A percentile compares a stretch with the other conserved stretches of the same genome.
Evolutionary conservation across 2,797 vertebrate species (phyloP).

Genomic region (Alcedo quadribrachys): DNA sequence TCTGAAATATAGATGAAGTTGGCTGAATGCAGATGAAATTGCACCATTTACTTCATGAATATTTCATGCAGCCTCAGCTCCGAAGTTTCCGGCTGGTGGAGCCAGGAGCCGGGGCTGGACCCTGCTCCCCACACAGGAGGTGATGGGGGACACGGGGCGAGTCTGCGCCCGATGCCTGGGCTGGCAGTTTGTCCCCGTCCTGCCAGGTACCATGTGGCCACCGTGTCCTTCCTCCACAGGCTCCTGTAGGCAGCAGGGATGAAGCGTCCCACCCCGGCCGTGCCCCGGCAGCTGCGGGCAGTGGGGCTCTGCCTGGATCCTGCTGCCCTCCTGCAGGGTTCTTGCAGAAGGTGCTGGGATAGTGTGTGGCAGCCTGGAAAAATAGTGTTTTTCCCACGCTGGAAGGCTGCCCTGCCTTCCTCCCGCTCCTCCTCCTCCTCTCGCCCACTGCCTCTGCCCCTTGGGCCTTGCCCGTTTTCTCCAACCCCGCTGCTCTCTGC

Average conservation of each 20-base stretch:
- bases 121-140: not conserved
- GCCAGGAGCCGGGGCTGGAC: slow-evolving; percentile 33
- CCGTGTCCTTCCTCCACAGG: rapidly evolving
- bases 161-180: not conserved
- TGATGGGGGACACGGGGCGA: rapidly evolving
- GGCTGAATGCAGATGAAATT: slow-evolving; percentile 89
- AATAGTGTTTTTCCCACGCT: not conserved
- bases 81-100: slow-evolving; percentile 73
- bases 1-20: slow-evolving; percentile 93
- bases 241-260: not conserved
- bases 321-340: not conserved
- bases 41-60: slow-evolving; percentile 96
- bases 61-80: slow-evolving; percentile 86
- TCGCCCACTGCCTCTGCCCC: not conserved
- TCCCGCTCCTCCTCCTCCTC: not conserved
- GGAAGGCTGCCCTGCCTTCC: not conserved
- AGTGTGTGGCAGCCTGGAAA: not conserved
- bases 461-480: not conserved
- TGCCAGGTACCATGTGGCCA: rapidly evolving
- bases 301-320: too few relatives aligned
- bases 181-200: rapidly evolving
- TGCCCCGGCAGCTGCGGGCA: not conserved
- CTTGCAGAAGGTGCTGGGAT: not conserved
- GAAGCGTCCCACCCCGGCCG: rapidly evolving
- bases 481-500: not conserved